Evolutionary conservation across 2,888 invertebrate genomes (phyloP).

Genomic region (Cephus rjabovi): DNA sequence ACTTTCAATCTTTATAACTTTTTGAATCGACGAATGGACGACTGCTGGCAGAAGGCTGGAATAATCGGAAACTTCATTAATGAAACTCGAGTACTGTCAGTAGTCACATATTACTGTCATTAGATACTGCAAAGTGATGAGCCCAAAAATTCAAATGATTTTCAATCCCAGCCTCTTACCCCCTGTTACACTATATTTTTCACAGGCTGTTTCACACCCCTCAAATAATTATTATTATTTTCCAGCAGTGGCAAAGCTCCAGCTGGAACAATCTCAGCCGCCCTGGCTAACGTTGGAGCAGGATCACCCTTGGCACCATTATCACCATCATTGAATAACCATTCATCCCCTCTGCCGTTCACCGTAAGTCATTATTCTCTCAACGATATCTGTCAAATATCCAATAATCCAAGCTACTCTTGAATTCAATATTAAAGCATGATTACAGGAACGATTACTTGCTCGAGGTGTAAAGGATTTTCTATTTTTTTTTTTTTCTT

Average conservation of each 20-base stretch:
- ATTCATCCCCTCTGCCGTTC: conserved; percentile 73
- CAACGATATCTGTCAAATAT: conserved; percentile 1
- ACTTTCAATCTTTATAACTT: not conserved
- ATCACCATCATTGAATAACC: conserved; percentile 73
- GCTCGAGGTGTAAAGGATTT: not conserved
- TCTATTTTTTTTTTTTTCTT: not conserved
- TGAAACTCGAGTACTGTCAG: not conserved
- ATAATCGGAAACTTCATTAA: not conserved
- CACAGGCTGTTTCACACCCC: not conserved
- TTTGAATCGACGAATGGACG: not conserved
- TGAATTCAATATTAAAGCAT: not conserved
- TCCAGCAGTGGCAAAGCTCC: conserved; percentile 78
- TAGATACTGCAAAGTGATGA: not conserved
- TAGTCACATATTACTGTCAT: not conserved
- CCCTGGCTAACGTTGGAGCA: conserved; percentile 68
- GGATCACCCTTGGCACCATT: conserved; percentile 70
- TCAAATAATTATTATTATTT: conserved; percentile 19
- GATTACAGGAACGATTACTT: not conserved
- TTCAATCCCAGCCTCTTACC: not conserved
- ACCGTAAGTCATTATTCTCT: conserved; percentile 71
- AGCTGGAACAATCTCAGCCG: conserved; percentile 80
- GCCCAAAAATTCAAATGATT: not conserved
- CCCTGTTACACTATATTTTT: not conserved
- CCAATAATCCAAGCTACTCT: not conserved
- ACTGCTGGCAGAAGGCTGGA: not conserved